A percentile compares a stretch with the other conserved stretches of the same genome.
These are phyloP conservation scores for Mellilla xanthometata DNA, from an alignment of 2,888 invertebrate genomes.

Conservation along the genomic window DNA sequence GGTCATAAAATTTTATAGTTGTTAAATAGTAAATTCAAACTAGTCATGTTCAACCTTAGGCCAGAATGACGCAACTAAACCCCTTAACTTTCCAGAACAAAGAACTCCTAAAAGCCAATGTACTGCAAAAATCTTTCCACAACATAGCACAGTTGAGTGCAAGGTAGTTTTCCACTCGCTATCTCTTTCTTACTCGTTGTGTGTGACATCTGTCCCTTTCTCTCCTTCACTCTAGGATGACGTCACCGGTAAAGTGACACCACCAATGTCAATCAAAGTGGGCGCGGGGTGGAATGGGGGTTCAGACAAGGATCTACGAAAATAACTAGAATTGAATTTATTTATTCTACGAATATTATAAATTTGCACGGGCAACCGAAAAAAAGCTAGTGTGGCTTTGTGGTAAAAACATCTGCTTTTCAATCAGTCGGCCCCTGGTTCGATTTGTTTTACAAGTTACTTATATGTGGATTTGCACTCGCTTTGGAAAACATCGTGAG, in stretches of 20 bases:
- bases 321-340: neutral
- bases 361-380: no score
- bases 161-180: constrained; percentile 18
- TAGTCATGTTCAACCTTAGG: no score
- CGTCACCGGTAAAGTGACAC: constrained; percentile 23
- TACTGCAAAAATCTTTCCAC: constrained; percentile 7
- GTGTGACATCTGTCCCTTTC: constrained; percentile 1
- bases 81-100: neutral
- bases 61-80: no score
- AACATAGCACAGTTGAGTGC: constrained; percentile 11
- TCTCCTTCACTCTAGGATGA: constrained; percentile 7
- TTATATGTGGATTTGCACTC: no score
- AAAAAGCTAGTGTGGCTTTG: no score
- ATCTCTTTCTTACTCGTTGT: constrained; percentile 1
- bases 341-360: no score
- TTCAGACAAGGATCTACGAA: neutral
- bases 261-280: constrained; percentile 19
- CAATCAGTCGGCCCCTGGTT: no score
- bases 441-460: no score
- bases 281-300: constrained; percentile 7
- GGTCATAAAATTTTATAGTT: no score
- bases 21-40: no score
- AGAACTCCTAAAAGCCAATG: constrained; percentile 4
- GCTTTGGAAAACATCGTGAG: no score
- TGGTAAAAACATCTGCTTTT: no score